A percentile compares a stretch with the other conserved stretches of the same genome.
phyloP scores from a whole-genome alignment of 2,113 vertebrate species.

The Upupa epops region DNA sequence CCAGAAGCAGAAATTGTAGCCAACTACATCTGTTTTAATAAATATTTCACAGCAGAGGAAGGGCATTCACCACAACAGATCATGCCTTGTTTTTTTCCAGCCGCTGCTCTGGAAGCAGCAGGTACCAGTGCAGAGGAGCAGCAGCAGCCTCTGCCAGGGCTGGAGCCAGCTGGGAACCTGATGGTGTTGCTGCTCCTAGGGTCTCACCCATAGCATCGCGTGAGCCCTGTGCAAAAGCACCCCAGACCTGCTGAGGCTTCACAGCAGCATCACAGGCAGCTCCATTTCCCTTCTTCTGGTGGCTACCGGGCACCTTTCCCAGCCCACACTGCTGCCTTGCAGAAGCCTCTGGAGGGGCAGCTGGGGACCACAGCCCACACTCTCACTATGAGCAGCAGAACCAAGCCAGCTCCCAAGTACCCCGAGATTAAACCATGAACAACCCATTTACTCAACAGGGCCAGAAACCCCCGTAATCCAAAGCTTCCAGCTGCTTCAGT shows the following conservation, averaged over 20 bases:
- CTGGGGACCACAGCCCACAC: accelerated
- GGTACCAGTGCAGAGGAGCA: accelerated
- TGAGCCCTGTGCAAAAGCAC: background rate
- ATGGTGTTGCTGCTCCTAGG: accelerated
- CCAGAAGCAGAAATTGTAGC: background rate
- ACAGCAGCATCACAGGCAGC: accelerated
- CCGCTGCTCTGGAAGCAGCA: background rate
- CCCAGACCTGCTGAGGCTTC: accelerated
- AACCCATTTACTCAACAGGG: background rate
- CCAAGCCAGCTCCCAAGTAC: accelerated
- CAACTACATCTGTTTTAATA: background rate
- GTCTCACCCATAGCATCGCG: accelerated
- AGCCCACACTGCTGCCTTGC: background rate
- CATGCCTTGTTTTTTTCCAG: accelerated
- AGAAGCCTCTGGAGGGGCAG: background rate
- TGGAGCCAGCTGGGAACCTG: accelerated
- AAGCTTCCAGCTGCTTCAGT: background rate
- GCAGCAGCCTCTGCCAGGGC: background rate
- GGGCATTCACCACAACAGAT: background rate
- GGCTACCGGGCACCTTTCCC: background rate
- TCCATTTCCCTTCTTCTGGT: accelerated
- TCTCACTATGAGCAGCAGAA: background rate
- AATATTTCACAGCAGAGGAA: background rate
- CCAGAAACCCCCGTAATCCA: background rate
- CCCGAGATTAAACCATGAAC: accelerated